A percentile compares a stretch with the other conserved stretches of the same genome.
These are phyloP conservation scores for Nephrotoma guestfalica DNA, from an alignment of 2,888 invertebrate genomes.

Conservation along the genomic window DNA sequence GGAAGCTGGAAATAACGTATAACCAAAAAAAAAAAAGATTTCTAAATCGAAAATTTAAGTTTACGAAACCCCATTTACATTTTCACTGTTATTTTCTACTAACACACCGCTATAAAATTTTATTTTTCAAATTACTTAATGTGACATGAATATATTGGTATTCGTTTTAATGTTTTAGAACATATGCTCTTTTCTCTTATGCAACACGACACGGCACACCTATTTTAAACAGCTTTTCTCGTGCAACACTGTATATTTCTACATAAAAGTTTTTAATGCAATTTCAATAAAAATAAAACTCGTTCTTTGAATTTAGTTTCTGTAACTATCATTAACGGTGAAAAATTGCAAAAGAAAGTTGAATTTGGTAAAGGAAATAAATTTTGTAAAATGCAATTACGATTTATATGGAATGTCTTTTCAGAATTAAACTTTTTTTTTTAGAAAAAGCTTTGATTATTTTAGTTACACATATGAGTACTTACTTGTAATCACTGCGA, in stretches of 20 bases:
- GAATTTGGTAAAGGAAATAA: not conserved
- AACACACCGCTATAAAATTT: not conserved
- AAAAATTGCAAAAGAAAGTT: not conserved
- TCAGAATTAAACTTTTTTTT: not conserved
- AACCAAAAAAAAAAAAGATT: not conserved
- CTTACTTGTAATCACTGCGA: too few relatives aligned
- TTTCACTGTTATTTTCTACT: not conserved
- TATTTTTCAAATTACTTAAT: not conserved
- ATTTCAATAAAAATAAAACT: not conserved
- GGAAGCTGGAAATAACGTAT: not conserved
- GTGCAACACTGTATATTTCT: not conserved
- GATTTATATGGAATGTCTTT: not conserved
- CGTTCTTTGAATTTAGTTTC: not conserved
- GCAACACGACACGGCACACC: not conserved
- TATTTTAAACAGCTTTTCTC: not conserved
- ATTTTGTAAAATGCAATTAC: not conserved
- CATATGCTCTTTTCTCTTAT: not conserved
- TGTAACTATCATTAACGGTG: not conserved
- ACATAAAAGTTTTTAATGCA: not conserved
- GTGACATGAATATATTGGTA: not conserved
- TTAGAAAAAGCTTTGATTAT: too few relatives aligned
- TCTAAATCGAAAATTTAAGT: not conserved
- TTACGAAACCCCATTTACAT: not conserved
- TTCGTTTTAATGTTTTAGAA: not conserved
- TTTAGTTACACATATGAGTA: too few relatives aligned